Evolutionary conservation across 2,888 invertebrate genomes (phyloP).

Genomic region (Cantharis rustica): DNA sequence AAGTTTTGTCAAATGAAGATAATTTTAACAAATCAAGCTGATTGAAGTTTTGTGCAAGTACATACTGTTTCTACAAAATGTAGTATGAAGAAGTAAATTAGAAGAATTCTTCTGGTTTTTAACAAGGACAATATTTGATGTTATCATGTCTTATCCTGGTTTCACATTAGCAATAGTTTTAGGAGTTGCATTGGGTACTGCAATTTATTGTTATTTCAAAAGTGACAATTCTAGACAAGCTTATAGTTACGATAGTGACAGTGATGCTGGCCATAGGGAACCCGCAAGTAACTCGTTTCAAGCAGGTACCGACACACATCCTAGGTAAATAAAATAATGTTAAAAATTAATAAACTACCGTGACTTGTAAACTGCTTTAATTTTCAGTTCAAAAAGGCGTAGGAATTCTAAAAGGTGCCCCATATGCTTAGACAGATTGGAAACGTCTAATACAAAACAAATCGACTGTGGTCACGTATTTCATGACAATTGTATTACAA

Average conservation of each 20-base stretch:
- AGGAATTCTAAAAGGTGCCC: constrained; percentile 32
- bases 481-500: constrained; percentile 30
- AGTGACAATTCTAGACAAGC: constrained; percentile 21
- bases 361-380: neutral
- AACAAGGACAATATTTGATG: constrained; percentile 1
- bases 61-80: neutral
- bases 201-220: constrained; percentile 36
- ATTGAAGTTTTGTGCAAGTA: neutral
- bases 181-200: constrained; percentile 36
- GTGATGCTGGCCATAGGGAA: constrained; percentile 3
- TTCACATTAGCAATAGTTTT: constrained; percentile 33
- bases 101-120: neutral
- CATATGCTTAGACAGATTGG: constrained; percentile 30
- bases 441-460: constrained; percentile 14
- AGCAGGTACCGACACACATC: constrained; percentile 4
- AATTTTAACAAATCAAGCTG: neutral
- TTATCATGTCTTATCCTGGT: constrained; percentile 34
- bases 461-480: constrained; percentile 32
- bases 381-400: constrained; percentile 23
- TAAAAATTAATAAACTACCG: too few species aligned
- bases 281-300: neutral
- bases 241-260: constrained; percentile 9
- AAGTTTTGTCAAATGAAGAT: neutral
- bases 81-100: neutral
- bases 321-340: constrained; percentile 3